These are phyloP conservation scores for Symphodus melops DNA, from an alignment of 2,113 vertebrate genomes.

Conservation along the genomic window DNA sequence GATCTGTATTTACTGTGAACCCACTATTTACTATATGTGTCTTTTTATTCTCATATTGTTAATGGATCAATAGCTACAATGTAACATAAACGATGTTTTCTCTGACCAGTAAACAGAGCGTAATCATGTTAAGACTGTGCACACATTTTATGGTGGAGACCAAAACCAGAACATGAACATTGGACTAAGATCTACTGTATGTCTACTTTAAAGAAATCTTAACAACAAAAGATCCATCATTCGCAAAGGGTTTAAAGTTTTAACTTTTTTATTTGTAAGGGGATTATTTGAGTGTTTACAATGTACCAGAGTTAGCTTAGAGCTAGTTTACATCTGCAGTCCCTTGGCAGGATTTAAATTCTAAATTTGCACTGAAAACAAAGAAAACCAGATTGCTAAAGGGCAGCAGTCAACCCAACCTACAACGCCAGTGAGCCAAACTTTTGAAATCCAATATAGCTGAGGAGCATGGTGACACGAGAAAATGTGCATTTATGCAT, in stretches of 20 bases:
- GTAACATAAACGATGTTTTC: not conserved
- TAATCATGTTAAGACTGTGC: not conserved
- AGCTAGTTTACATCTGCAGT: too few species aligned
- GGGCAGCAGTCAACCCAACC: not conserved
- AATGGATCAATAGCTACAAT: not conserved
- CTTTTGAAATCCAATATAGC: not conserved
- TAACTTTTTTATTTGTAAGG: too few species aligned
- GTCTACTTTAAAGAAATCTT: too few species aligned
- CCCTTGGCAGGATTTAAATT: too few species aligned
- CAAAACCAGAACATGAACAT: too few species aligned
- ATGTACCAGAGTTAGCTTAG: too few species aligned
- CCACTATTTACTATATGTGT: not conserved
- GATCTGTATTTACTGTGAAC: not conserved
- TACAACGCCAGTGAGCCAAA: conserved; percentile 6
- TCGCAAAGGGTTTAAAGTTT: not conserved
- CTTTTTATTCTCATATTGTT: not conserved
- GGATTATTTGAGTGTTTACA: too few species aligned
- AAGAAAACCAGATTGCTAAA: not conserved
- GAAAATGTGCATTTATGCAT: not conserved
- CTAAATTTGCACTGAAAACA: not conserved
- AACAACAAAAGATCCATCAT: not conserved
- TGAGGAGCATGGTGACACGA: not conserved
- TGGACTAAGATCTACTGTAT: too few species aligned
- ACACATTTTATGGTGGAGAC: not conserved
- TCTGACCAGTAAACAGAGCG: not conserved